Conservation (phyloP, 2,113 vertebrate genomes). For the Rhegmatorhina hoffmannsi region DNA sequence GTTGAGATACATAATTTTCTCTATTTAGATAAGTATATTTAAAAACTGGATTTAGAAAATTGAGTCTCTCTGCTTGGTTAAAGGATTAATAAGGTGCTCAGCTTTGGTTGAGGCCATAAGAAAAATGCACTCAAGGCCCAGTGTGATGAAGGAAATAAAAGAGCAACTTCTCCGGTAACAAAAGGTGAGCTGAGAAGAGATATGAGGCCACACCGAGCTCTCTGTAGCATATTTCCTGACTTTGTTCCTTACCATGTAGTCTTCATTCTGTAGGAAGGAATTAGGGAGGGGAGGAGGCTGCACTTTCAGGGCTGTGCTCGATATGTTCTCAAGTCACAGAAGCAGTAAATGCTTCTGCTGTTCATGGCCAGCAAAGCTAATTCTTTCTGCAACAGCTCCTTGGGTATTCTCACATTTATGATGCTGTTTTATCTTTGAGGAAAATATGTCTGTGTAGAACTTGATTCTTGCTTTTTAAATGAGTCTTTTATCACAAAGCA, state of each 20-base stretch:
- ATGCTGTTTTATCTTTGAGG: not conserved
- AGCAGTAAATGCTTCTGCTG: not conserved
- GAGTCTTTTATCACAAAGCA: not conserved
- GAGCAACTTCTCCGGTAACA: not conserved
- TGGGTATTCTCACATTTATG: not conserved
- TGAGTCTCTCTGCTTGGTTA: not conserved
- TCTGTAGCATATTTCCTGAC: not conserved
- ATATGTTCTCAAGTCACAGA: not conserved
- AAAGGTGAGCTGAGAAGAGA: not conserved
- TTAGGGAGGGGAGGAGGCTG: not conserved
- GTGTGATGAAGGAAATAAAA: not conserved
- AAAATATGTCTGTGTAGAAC: not conserved
- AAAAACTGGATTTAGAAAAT: not conserved
- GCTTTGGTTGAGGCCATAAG: not conserved
- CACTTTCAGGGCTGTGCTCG: not conserved
- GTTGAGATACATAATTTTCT: not conserved
- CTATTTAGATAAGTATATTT: not conserved
- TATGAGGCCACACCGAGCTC: not conserved
- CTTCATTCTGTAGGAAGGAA: not conserved
- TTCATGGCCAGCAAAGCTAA: not conserved
- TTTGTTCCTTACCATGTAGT: not conserved
- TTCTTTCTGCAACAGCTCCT: not conserved
- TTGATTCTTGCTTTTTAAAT: not conserved
- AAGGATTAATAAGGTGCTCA: rapidly evolving
- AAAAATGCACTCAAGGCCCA: not conserved